Conservation (phyloP, 2,113 vertebrate genomes). For the Guaruba guarouba region DNA sequence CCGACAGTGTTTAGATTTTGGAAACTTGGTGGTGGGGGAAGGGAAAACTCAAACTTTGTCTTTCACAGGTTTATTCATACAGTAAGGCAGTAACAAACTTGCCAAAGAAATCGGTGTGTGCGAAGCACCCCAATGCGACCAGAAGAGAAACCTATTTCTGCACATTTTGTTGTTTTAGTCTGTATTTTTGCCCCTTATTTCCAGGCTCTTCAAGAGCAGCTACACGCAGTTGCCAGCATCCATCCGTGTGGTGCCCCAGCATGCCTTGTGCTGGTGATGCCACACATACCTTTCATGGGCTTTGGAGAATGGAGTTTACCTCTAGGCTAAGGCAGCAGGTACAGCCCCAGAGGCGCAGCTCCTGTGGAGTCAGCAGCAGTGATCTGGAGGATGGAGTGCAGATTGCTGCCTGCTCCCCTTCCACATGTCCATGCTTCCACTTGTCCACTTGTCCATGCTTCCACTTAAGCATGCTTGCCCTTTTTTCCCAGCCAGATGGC, state of each 20-base stretch:
- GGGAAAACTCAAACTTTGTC: neutral
- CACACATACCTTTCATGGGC: neutral
- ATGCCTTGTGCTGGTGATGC: constrained; percentile 32
- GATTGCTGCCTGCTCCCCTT: neutral
- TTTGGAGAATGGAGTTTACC: neutral
- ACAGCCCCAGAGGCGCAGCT: neutral
- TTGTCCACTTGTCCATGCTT: neutral
- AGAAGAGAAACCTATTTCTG: neutral
- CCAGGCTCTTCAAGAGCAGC: constrained; percentile 34
- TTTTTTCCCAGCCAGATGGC: neutral
- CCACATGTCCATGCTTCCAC: neutral
- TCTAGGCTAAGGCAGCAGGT: constrained; percentile 27
- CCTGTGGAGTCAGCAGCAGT: neutral
- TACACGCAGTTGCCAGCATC: neutral
- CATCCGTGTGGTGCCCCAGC: constrained; percentile 31
- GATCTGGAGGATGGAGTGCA: neutral
- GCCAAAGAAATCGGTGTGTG: neutral
- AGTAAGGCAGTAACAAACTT: neutral
- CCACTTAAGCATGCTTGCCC: neutral
- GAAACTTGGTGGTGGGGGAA: neutral
- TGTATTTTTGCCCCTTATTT: constrained; percentile 22
- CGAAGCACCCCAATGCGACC: neutral
- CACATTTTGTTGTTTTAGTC: neutral
- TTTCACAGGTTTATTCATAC: neutral
- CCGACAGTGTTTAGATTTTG: neutral